Evolutionary conservation across 2,888 invertebrate species (phyloP).

Genomic region (Sicus ferrugineus): DNA sequence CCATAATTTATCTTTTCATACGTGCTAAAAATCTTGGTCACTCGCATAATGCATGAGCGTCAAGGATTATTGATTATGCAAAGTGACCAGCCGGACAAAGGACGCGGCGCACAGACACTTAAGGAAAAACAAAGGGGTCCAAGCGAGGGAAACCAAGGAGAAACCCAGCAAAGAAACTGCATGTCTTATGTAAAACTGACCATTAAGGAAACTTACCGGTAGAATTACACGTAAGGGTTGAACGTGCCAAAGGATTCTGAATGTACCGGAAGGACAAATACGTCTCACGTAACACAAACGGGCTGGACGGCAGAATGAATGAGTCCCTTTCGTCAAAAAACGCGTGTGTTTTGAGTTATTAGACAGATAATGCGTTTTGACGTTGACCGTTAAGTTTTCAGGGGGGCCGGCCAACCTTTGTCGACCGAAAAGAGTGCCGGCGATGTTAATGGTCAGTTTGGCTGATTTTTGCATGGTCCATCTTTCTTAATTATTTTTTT

Average conservation of each 20-base stretch:
- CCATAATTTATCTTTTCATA: conserved; percentile 63
- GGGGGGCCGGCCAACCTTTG: conserved; percentile 5
- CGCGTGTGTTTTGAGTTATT: conserved; percentile 62
- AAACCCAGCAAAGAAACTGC: conserved; percentile 30
- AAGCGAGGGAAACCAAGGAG: conserved; percentile 35
- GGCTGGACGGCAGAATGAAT: background rate
- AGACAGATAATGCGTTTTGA: conserved; percentile 59
- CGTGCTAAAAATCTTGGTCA: conserved; percentile 55
- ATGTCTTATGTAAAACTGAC: conserved; percentile 38
- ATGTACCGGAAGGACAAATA: conserved; percentile 48
- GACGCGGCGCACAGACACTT: conserved; percentile 44
- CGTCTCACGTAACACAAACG: conserved; percentile 32
- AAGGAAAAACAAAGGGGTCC: conserved; percentile 45
- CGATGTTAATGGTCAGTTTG: conserved; percentile 57
- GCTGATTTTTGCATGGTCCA: conserved; percentile 59
- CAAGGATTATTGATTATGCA: conserved; percentile 64
- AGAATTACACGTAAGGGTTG: conserved; percentile 33
- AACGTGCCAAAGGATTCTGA: conserved; percentile 51
- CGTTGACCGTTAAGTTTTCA: conserved; percentile 48
- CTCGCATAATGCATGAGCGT: conserved; percentile 54
- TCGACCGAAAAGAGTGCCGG: background rate
- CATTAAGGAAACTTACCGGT: conserved; percentile 40
- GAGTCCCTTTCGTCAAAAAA: conserved; percentile 42
- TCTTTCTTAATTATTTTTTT: conserved; percentile 48
- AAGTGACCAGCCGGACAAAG: conserved; percentile 51